These are phyloP conservation scores for Lepidostoma basale DNA, from an alignment of 1,140 invertebrate genomes.

Conservation along the genomic window DNA sequence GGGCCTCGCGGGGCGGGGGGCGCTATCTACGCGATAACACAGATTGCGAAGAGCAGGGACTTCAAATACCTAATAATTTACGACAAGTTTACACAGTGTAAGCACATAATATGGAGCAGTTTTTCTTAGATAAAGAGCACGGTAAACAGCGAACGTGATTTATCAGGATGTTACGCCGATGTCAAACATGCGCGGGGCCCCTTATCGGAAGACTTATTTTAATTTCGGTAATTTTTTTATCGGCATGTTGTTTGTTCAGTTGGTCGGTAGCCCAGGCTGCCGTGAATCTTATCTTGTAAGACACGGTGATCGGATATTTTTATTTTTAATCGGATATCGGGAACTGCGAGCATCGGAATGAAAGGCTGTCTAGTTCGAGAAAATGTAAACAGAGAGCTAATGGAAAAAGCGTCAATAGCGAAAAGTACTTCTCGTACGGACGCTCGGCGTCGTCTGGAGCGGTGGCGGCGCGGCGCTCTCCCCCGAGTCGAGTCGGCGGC, in stretches of 20 bases:
- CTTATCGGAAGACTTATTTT: constrained; percentile 30
- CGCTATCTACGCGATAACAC: constrained; percentile 26
- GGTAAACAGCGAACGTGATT: constrained; percentile 40
- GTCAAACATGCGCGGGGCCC: constrained; percentile 29
- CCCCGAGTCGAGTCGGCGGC: not conserved
- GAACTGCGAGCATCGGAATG: not conserved
- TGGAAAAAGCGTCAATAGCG: too few species aligned
- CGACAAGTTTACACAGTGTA: constrained; percentile 44
- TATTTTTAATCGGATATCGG: not conserved
- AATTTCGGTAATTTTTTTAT: constrained; percentile 33
- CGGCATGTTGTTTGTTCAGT: constrained; percentile 27
- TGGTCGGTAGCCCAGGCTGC: constrained; percentile 11
- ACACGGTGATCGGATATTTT: constrained; percentile 17
- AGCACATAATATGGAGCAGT: constrained; percentile 39
- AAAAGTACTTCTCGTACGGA: constrained; percentile 12
- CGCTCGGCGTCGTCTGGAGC: constrained; percentile 36
- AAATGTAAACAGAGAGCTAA: constrained; percentile 8
- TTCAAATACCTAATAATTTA: constrained; percentile 38
- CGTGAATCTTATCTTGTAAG: constrained; percentile 25
- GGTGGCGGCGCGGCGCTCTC: not conserved
- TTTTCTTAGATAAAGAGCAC: constrained; percentile 42
- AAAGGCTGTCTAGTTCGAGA: not conserved
- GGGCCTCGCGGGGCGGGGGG: not conserved
- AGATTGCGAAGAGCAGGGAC: constrained; percentile 14
- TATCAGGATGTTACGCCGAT: constrained; percentile 40